phyloP scores from a whole-genome alignment of 2,113 vertebrate species.

The Corythoichthys intestinalis region DNA sequence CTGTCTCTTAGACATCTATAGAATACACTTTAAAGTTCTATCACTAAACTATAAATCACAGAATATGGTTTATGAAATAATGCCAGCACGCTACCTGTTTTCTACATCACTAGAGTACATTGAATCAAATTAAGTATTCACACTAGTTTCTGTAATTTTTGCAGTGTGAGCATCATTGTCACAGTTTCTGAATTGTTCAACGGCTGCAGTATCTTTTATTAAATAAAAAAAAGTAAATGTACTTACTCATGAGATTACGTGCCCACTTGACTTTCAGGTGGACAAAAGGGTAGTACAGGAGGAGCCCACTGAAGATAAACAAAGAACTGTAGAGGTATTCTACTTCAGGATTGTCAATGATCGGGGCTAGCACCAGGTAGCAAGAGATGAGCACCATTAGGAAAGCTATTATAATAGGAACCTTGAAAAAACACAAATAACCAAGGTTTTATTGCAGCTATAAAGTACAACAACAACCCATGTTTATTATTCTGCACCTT shows the following conservation, averaged over 20 bases:
- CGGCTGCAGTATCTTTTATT: not conserved
- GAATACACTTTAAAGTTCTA: no score
- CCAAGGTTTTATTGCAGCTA: not conserved
- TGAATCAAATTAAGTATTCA: no score
- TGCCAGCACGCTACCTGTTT: no score
- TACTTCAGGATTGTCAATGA: conserved; percentile 78
- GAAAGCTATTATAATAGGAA: conserved; percentile 81
- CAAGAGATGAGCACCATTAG: conserved; percentile 74
- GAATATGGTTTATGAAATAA: no score
- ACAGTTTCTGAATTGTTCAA: not conserved
- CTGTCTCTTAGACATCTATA: no score
- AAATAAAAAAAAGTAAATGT: not conserved
- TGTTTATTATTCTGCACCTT: conserved; percentile 67
- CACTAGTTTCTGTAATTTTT: no score
- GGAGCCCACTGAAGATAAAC: conserved; percentile 85
- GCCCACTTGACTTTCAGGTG: conserved; percentile 80
- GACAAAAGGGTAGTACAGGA: conserved; percentile 83
- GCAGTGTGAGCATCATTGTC: no score
- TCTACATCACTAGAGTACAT: no score
- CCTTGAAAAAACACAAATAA: conserved; percentile 42
- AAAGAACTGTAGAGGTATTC: conserved; percentile 86
- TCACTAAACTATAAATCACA: no score
- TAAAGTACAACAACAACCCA: not conserved
- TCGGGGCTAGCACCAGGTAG: conserved; percentile 84
- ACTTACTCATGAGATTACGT: conserved; percentile 82